Evolutionary conservation across 1,140 invertebrate genomes (phyloP).

Genomic region (Sarcophaga bullata): DNA sequence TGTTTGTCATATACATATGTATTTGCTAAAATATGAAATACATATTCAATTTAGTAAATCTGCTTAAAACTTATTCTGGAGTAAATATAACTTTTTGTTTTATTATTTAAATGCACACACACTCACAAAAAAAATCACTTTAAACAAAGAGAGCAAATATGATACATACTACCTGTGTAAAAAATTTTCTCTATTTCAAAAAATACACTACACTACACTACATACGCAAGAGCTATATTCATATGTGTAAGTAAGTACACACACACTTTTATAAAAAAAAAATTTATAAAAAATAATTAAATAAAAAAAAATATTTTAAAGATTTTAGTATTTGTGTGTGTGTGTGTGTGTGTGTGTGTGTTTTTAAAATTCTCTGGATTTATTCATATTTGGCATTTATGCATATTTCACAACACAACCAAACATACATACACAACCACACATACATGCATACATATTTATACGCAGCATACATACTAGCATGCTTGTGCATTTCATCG

Average conservation of each 20-base stretch:
- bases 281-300: background rate
- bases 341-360: background rate
- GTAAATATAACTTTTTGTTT: background rate
- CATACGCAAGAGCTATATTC: no score
- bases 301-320: background rate
- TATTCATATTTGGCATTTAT: constrained; percentile 9
- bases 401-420: no score
- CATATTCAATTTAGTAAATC: background rate
- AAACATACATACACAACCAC: background rate
- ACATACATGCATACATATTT: background rate
- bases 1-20: no score
- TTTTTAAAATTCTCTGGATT: constrained; percentile 2
- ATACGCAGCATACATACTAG: background rate
- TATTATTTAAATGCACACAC: background rate
- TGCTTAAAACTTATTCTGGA: background rate
- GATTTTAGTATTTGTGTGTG: background rate
- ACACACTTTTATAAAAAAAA: no score
- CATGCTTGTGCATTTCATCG: no score
- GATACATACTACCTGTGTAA: background rate
- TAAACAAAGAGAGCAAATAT: background rate
- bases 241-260: no score
- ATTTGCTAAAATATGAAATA: no score
- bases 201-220: no score
- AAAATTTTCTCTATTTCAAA: no score
- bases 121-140: no score